Evolutionary conservation across 2,888 invertebrate species (phyloP).

Genomic region (Mamestra brassicae): DNA sequence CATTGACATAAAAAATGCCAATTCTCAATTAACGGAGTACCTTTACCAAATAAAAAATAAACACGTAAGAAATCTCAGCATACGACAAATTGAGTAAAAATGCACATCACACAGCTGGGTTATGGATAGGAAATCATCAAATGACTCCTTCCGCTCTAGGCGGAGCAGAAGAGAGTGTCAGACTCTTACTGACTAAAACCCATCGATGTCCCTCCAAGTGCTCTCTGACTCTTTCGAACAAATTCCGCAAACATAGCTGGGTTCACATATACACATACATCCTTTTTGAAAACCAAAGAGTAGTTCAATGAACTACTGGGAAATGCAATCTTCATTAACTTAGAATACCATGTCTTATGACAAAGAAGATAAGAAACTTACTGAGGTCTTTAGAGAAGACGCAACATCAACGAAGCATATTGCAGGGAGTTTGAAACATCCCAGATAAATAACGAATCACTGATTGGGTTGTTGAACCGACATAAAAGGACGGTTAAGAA

Average conservation of each 20-base stretch:
- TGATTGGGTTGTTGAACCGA: conserved; percentile 48
- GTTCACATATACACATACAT: no score
- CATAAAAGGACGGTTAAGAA: conserved; percentile 51
- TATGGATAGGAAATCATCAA: not conserved
- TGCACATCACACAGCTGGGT: not conserved
- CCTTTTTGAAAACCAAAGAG: not conserved
- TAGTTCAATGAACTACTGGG: not conserved
- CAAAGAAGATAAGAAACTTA: conserved; percentile 16
- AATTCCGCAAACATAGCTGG: no score
- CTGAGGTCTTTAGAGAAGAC: conserved; percentile 23
- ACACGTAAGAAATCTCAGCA: not conserved
- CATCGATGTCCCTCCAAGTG: no score
- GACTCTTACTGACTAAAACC: no score
- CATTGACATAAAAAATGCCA: no score
- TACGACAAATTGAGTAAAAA: not conserved
- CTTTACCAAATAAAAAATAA: not conserved
- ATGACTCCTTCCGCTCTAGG: no score
- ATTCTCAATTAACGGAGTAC: not conserved
- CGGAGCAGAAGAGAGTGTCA: no score
- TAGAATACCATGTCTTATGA: conserved; percentile 29
- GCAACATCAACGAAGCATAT: conserved; percentile 1
- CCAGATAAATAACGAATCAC: conserved; percentile 35
- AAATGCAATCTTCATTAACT: not conserved
- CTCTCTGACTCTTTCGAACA: no score
- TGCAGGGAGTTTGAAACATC: conserved; percentile 12